A percentile compares a stretch with the other conserved stretches of the same genome.
Evolutionary conservation across 2,888 invertebrate genomes (phyloP).

Genomic region (Pachymerium ferrugineum): DNA sequence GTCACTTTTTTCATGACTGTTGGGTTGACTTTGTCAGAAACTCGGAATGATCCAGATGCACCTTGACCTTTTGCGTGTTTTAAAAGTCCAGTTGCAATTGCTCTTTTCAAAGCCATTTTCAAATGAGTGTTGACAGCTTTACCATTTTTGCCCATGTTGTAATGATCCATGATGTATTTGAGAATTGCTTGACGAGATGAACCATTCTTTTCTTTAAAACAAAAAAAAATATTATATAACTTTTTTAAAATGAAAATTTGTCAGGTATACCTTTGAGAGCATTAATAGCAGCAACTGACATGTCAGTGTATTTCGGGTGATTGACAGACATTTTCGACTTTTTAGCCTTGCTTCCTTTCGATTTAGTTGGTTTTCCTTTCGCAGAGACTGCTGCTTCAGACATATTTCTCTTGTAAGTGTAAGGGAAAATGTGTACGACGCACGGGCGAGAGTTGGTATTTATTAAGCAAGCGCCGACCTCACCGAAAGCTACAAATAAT

Average conservation of each 20-base stretch:
- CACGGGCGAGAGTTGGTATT: not conserved
- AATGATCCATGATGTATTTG: slow-evolving; percentile 48
- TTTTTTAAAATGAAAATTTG: not conserved
- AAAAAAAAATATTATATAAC: not conserved
- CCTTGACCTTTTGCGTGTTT: slow-evolving; percentile 43
- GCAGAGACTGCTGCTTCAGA: slow-evolving; percentile 15
- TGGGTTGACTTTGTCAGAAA: not conserved
- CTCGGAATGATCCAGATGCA: slow-evolving; percentile 38
- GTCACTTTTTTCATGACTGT: not conserved
- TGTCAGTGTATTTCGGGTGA: slow-evolving; percentile 47
- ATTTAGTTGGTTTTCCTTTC: slow-evolving; percentile 32
- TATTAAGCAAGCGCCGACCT: not conserved
- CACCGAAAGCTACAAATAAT: not conserved
- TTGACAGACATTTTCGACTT: slow-evolving; percentile 43
- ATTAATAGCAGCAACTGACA: slow-evolving; percentile 48
- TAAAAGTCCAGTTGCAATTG: slow-evolving; percentile 45
- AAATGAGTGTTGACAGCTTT: slow-evolving; percentile 44
- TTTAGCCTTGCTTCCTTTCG: slow-evolving; percentile 36
- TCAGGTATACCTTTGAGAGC: slow-evolving; percentile 44
- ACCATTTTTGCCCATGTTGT: slow-evolving; percentile 47
- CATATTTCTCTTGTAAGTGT: not conserved
- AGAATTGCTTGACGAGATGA: slow-evolving; percentile 50
- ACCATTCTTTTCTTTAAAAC: slow-evolving; percentile 45
- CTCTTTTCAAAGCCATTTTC: slow-evolving; percentile 46
- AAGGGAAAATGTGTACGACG: not conserved